Evolutionary conservation across 2,888 invertebrate species (phyloP), one percentile per base, ranked within the genome.

Genomic region (Leptura quadrifasciata): DNA sequence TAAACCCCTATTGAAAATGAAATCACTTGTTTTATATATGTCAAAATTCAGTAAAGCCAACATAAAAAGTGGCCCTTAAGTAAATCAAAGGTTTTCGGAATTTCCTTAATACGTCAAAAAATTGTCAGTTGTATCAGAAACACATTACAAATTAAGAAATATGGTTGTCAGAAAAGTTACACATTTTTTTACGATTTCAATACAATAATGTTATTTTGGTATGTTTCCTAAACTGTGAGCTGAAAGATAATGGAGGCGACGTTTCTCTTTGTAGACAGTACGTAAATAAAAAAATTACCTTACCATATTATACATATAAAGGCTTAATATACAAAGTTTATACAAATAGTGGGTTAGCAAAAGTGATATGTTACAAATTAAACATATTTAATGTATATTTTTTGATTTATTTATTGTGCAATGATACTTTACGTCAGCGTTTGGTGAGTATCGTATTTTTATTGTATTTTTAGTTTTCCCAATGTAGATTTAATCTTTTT

Each of bases 351-450:
- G 60, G 18, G 8, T 58, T 58, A 21, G 39, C 5, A 39, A 69
- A 58, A 39, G 58, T 35, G 24, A 39, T 35, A 69, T 69, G 57
- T 35, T 35, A 47, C 4, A 58, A 31, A 47, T 58, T 24, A 58
- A 39, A 58, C 21, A 20, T n/a, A 69, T 35, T 68, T 18, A n/a
- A 1, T 35, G 1, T 58, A 27, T 35, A n/a, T 20, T 58, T 58
- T 39, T 47, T 21, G 31, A 68, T 70, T 61, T 75, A 70, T 77
- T 61, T 72, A 73, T 80, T 76, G 79, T 78, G 81, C 76, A 76
- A 79, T 81, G 79, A 73, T 77, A 72, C 75, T 77, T 72, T 81
- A 81, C 81, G 81, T 81, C 81, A 81, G 79, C 77, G 79, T 75
- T 81, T 81, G 79, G 81, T 81, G 63, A 79, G 78, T 75, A 74